Base-by-base conservation (phyloP, 1,140 invertebrate species). In the Drosophila pseudoananassae region DNA sequence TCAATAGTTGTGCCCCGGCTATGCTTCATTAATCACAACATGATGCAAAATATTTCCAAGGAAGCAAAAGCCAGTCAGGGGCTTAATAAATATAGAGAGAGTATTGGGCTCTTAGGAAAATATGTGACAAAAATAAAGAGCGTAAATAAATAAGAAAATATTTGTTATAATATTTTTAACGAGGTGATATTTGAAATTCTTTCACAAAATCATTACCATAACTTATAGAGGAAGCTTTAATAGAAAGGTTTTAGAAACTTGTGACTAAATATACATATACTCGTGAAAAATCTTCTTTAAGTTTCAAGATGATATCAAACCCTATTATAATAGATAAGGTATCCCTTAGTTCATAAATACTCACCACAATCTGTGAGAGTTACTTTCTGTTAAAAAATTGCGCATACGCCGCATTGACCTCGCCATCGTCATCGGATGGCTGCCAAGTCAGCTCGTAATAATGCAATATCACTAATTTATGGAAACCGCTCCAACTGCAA, bases 381-480 rank as follows among this genome's bases (percentile, higher is more conserved):
- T 71, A 54, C 59, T 76, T 76, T 64, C 54, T 63, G 66, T 55
- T 47, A 55, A 59, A 63, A 63, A 85, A 87, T 88, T 79, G 83
- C 83, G 76, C 68, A 87, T 87, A 87, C 83, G 83, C 83, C 83
- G 78, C 64, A 15, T 88, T 79, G 80, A 84, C 79, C 79, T 70
- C 76, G 76, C 75, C 59, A 33, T 47, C 38, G 40, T 54, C 23
- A 29, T 47, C 36, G 38, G 49, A 23, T 43, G 4, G 50, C 43
- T 57, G 49, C 56, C 40, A 49, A 36, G 36, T 45, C 63, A 33
- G 40, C 54, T 68, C 49, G 71, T 81, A 87, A 87, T 87, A 74
- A 73, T 85, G 83, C 83, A 76, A 88, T 88, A 88, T 88, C 83
- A 88, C 83, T 79, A 87, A 87, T 87, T 87, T 87, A 87, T 88